Percentiles rank a stretch among this genome's conserved stretches.
Conservation (phyloP, 2,113 vertebrate genomes). For the Prinia subflava region DNA sequence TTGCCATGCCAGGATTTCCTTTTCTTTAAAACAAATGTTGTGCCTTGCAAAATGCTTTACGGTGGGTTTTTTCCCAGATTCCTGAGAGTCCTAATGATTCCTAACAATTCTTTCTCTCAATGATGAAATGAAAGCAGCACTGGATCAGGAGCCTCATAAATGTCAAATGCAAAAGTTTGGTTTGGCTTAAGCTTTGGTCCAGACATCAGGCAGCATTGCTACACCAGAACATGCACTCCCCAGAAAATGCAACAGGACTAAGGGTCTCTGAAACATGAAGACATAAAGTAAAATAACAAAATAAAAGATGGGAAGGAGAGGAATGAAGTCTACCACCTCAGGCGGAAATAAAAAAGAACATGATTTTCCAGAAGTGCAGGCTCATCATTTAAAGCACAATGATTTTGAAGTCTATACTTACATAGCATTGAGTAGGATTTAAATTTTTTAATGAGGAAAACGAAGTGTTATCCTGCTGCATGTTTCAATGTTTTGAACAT, state of each 20-base stretch:
- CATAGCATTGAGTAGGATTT: fast-evolving
- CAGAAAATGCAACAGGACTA: not conserved
- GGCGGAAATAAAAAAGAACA: not conserved
- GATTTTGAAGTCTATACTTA: not conserved
- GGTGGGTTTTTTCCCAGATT: not conserved
- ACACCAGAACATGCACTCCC: not conserved
- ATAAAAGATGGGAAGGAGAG: not conserved
- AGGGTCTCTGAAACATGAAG: not conserved
- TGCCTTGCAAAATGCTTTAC: not conserved
- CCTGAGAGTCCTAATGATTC: not conserved
- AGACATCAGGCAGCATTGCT: not conserved
- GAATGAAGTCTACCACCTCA: not conserved
- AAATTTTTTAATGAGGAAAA: not conserved
- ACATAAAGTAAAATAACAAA: not conserved
- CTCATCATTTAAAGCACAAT: not conserved
- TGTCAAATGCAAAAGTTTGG: not conserved
- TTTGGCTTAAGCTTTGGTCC: not conserved
- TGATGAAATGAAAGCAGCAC: not conserved
- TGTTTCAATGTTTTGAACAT: not conserved
- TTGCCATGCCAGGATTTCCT: conserved; percentile 28
- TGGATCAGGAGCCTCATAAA: not conserved
- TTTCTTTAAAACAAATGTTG: conserved; percentile 43
- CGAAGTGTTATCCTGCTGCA: not conserved
- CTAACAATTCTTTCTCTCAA: not conserved
- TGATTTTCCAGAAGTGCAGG: not conserved